Evolutionary conservation across 35 echinoderm and acorn worm genomes (phyloP), one percentile per base, ranked within the genome.

Genomic region (Eucidaris tribuloides): DNA sequence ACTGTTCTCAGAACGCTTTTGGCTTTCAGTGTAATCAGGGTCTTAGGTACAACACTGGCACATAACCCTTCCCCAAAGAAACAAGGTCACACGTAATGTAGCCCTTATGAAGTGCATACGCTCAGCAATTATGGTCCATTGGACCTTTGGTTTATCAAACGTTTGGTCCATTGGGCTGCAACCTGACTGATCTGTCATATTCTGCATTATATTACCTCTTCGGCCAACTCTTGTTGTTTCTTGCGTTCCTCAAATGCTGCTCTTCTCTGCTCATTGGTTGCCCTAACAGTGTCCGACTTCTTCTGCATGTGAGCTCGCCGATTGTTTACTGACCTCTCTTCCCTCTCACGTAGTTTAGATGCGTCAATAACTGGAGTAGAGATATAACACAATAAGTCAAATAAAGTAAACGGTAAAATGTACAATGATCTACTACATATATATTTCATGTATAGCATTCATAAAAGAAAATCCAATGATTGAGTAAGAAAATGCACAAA

Each of bases 351-450:
- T 20, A 65, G 76, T 88, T 88, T 88, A 25, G 85, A 88, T 9
- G 85, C 85, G 50, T 88, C 85, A 80, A 88, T 66, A 24, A 88
- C 85, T 88, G 77, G 41, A 83, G 80, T 22, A n/a, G n/a, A n/a
- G n/a, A n/a, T n/a, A n/a, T n/a, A n/a, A n/a, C n/a, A n/a, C n/a
- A n/a, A n/a, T n/a, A n/a, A n/a, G n/a, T n/a, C n/a, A n/a, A n/a
- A n/a, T n/a, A n/a, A n/a, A n/a, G n/a, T n/a, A n/a, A n/a, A n/a
- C n/a, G n/a, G n/a, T n/a, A n/a, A n/a, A n/a, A n/a, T n/a, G n/a
- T n/a, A n/a, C n/a, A n/a, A n/a, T n/a, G n/a, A n/a, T n/a, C n/a
- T n/a, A n/a, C n/a, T n/a, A n/a, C n/a, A n/a, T n/a, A n/a, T n/a
- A n/a, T n/a, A n/a, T n/a, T n/a, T n/a, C n/a, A n/a, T n/a, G n/a